A percentile compares a stretch with the other conserved stretches of the same genome.
These are phyloP conservation scores for Dendrolimus punctatus DNA, from an alignment of 1,140 invertebrate genomes.

Conservation along the genomic window DNA sequence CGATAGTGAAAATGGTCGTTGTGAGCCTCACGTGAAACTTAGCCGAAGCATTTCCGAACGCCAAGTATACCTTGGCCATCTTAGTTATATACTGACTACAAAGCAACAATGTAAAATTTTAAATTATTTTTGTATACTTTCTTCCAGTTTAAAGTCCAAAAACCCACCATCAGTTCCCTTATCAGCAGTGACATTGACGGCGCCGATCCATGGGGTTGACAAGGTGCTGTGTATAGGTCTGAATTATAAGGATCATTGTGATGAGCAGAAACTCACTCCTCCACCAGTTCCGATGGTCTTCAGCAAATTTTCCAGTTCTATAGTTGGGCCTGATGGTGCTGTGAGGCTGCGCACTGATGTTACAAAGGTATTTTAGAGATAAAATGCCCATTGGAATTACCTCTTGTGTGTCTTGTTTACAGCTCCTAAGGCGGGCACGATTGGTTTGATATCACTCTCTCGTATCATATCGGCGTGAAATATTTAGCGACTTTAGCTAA, in stretches of 20 bases:
- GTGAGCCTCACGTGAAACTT: too few species aligned
- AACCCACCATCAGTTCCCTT: conserved; percentile 34
- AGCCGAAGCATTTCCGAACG: too few species aligned
- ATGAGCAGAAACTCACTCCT: conserved; percentile 75
- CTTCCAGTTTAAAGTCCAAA: conserved; percentile 18
- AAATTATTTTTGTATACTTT: not conserved
- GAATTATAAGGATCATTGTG: conserved; percentile 80
- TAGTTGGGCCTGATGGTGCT: conserved; percentile 83
- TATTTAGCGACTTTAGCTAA: too few species aligned
- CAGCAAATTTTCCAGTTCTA: conserved; percentile 81
- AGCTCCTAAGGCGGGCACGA: too few species aligned
- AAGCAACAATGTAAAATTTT: too few species aligned
- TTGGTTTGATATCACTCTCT: too few species aligned
- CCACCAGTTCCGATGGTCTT: conserved; percentile 79
- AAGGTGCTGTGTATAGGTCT: conserved; percentile 81
- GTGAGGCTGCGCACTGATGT: conserved; percentile 65
- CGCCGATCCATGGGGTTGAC: conserved; percentile 75
- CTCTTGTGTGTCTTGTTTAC: too few species aligned
- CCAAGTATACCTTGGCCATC: too few species aligned
- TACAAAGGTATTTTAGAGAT: conserved; percentile 37
- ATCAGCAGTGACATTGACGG: conserved; percentile 52
- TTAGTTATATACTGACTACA: too few species aligned
- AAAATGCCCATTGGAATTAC: too few species aligned
- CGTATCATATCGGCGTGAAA: too few species aligned
- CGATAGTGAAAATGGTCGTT: too few species aligned